These are phyloP conservation scores for Champsocephalus gunnari DNA, from an alignment of 2,797 vertebrate species.

Conservation along the genomic window DNA sequence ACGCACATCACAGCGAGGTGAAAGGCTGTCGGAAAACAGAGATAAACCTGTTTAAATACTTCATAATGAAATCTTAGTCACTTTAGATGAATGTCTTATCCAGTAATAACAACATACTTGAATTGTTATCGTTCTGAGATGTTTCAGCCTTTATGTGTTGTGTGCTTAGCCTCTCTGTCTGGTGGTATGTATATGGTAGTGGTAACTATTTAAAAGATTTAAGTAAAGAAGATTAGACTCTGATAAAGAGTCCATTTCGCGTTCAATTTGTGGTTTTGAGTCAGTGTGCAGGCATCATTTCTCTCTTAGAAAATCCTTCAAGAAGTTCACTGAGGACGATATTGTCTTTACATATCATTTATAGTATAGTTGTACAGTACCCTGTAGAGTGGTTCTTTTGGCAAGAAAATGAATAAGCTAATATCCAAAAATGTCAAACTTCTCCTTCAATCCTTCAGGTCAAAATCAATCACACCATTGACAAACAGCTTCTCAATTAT, in stretches of 20 bases:
- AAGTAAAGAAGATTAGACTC: too few species aligned
- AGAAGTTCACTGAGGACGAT: too few species aligned
- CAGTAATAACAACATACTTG: too few species aligned
- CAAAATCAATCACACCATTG: slow-evolving; percentile 3
- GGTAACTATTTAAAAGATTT: too few species aligned
- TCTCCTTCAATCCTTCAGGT: not conserved
- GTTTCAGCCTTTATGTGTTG: not conserved
- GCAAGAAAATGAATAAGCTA: not conserved
- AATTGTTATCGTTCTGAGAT: not conserved
- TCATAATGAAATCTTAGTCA: not conserved
- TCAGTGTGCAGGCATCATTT: too few species aligned
- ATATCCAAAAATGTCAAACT: not conserved
- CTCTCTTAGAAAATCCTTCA: too few species aligned
- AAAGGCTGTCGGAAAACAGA: not conserved
- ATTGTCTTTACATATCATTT: too few species aligned
- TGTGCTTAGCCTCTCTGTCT: not conserved
- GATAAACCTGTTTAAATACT: not conserved
- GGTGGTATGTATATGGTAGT: not conserved
- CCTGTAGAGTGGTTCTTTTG: not conserved
- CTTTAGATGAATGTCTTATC: not conserved
- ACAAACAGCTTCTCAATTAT: slow-evolving; percentile 3
- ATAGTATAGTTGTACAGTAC: too few species aligned
- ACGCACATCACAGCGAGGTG: not conserved
- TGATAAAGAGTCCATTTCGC: too few species aligned
- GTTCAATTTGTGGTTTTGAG: too few species aligned